phyloP scores from a whole-genome alignment of 1,140 invertebrate genomes.

The Octopus sinensis region DNA sequence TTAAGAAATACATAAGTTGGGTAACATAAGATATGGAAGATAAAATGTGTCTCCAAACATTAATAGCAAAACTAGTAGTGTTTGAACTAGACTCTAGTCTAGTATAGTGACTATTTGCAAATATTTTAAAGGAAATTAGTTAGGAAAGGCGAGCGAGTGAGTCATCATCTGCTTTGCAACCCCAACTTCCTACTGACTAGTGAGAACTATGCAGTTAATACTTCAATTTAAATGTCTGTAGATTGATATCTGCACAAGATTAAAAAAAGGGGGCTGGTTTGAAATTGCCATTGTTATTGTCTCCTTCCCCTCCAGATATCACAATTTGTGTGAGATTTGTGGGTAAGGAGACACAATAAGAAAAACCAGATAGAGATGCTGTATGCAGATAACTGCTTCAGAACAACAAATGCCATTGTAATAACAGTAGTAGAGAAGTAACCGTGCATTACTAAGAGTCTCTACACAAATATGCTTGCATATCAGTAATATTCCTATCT shows the following conservation, averaged over 20 bases:
- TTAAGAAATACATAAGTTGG: neutral
- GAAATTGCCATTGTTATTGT: neutral
- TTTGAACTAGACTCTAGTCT: neutral
- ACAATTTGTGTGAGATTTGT: neutral
- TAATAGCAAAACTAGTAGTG: neutral
- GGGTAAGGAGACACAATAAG: neutral
- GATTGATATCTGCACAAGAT: neutral
- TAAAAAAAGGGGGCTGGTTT: neutral
- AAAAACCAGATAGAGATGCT: too few relatives aligned
- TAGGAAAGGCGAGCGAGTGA: too few relatives aligned
- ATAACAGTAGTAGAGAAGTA: too few relatives aligned
- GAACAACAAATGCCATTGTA: too few relatives aligned
- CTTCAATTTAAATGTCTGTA: neutral
- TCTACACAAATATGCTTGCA: too few relatives aligned
- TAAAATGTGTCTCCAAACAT: neutral
- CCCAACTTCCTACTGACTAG: neutral
- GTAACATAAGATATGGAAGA: neutral
- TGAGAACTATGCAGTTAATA: neutral
- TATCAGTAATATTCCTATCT: too few relatives aligned
- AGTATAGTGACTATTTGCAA: neutral
- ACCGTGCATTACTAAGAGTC: too few relatives aligned
- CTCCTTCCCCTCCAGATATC: neutral
- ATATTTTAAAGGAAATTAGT: neutral
- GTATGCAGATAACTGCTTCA: too few relatives aligned
- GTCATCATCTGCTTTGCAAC: neutral